A percentile compares a stretch with the other conserved stretches of the same genome.
phyloP scores from a whole-genome alignment of 2,888 invertebrate species.

The Spicauda simplicius region DNA sequence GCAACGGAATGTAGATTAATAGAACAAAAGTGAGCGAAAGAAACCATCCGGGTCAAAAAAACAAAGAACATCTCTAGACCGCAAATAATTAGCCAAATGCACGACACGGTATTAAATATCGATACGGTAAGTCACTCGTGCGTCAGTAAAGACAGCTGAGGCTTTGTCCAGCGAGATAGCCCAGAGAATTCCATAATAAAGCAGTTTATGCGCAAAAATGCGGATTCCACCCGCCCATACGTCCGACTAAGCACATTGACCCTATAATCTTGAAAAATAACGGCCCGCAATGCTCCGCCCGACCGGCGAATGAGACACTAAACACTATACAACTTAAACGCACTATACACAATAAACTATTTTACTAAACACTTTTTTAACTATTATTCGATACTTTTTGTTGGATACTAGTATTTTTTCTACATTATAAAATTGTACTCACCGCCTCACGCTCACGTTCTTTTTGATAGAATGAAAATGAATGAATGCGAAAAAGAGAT shows the following conservation, averaged over 20 bases:
- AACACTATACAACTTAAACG: conserved; percentile 41
- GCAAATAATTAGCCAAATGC: conserved; percentile 38
- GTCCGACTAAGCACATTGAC: conserved; percentile 71
- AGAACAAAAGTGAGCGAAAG: conserved; percentile 18
- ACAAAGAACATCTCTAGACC: conserved; percentile 20
- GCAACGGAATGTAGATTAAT: conserved; percentile 4
- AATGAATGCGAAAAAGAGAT: conserved; percentile 52
- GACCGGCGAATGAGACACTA: conserved; percentile 45
- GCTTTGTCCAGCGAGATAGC: conserved; percentile 43
- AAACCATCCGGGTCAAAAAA: conserved; percentile 14
- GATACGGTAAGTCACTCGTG: conserved; percentile 57
- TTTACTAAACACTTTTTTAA: conserved; percentile 14
- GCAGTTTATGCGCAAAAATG: conserved; percentile 54
- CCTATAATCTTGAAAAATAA: conserved; percentile 80
- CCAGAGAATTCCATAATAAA: conserved; percentile 50
- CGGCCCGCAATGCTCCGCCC: conserved; percentile 59
- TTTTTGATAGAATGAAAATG: conserved; percentile 63
- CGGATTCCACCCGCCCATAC: conserved; percentile 54
- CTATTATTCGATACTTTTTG: conserved; percentile 11
- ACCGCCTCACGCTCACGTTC: conserved; percentile 64
- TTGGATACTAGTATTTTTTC: conserved; percentile 39
- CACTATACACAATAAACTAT: conserved; percentile 35
- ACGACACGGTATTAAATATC: conserved; percentile 28
- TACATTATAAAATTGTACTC: conserved; percentile 61
- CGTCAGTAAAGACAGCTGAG: conserved; percentile 57